phyloP scores from a whole-genome alignment of 2,113 vertebrate genomes.

The Halcyon senegalensis region DNA sequence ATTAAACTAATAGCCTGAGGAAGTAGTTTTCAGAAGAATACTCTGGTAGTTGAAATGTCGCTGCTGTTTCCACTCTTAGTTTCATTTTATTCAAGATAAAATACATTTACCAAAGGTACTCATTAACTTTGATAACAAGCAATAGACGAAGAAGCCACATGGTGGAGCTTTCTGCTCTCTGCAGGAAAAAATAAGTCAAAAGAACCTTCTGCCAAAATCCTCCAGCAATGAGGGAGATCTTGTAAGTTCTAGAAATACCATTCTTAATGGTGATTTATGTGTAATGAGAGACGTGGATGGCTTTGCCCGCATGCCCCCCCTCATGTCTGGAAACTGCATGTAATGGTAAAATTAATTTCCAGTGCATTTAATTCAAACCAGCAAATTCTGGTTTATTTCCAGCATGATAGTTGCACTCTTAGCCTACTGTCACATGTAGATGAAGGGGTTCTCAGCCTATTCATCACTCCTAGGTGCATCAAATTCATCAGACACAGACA shows the following conservation, averaged over 20 bases:
- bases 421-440: no score
- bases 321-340: background rate
- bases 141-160: background rate
- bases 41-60: background rate
- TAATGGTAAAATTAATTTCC: background rate
- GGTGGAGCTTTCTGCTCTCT: conserved; percentile 25
- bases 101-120: rapidly evolving
- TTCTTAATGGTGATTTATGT: background rate
- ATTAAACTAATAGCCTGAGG: background rate
- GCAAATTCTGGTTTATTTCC: background rate
- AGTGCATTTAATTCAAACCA: background rate
- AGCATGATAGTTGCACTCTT: background rate
- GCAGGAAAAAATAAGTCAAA: background rate
- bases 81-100: background rate
- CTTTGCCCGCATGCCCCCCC: background rate
- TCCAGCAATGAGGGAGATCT: background rate
- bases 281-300: background rate
- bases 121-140: rapidly evolving
- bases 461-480: background rate
- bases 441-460: background rate
- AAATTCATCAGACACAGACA: rapidly evolving
- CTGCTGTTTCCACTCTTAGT: background rate
- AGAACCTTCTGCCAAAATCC: background rate
- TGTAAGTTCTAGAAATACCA: rapidly evolving
- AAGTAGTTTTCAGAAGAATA: background rate